Evolutionary conservation across 2,888 invertebrate genomes (phyloP).

Genomic region (Trachelus tabidus): DNA sequence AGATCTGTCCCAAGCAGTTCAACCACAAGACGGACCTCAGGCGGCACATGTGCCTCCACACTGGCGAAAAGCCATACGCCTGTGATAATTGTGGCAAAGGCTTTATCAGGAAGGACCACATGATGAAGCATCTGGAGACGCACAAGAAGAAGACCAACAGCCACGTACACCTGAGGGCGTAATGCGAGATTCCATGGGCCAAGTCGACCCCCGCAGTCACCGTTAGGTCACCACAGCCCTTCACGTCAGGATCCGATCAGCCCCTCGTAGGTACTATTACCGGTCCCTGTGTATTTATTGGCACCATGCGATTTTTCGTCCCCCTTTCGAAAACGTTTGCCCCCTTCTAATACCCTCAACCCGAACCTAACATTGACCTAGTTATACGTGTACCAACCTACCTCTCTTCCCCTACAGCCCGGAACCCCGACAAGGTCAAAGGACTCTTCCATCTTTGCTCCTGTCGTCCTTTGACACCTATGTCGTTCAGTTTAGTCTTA

Average conservation of each 20-base stretch:
- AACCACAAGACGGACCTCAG: constrained; percentile 91
- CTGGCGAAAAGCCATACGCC: constrained; percentile 85
- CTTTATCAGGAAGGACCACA: constrained; percentile 91
- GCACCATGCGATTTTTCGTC: not conserved
- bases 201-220: not conserved
- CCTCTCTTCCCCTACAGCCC: not conserved
- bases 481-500: not conserved
- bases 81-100: constrained; percentile 88
- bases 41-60: constrained; percentile 87
- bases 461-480: not conserved
- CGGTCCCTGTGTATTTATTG: constrained; percentile 19
- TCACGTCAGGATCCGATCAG: not conserved
- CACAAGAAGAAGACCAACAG: constrained; percentile 74
- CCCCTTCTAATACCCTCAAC: not conserved
- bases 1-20: constrained; percentile 86
- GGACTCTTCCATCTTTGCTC: not conserved
- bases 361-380: not conserved
- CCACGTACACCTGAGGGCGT: constrained; percentile 54
- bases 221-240: not conserved
- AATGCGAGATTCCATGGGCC: constrained; percentile 22
- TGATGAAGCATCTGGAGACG: constrained; percentile 87
- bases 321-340: constrained; percentile 3
- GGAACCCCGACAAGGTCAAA: not conserved
- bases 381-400: not conserved
- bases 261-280: not conserved